Conservation (phyloP, 1,140 invertebrate species). For the Notospermus geniculatus region DNA sequence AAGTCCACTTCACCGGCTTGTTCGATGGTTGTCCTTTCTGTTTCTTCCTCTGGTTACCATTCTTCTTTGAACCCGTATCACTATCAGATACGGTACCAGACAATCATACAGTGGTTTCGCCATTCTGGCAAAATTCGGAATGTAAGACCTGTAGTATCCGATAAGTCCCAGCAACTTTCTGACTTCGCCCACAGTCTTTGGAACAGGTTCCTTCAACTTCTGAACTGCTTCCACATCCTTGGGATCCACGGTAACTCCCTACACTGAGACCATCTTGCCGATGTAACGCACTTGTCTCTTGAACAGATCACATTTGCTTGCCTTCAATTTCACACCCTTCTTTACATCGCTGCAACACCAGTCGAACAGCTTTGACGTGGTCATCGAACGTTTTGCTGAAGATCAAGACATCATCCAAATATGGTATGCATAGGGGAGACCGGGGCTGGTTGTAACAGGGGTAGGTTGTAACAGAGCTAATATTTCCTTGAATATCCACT, state of each 20-base stretch:
- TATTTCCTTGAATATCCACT: no score
- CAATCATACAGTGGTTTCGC: constrained; percentile 8
- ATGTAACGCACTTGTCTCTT: constrained; percentile 18
- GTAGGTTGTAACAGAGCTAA: no score
- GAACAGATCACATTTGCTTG: constrained; percentile 23
- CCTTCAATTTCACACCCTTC: constrained; percentile 15
- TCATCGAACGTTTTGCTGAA: constrained; percentile 19
- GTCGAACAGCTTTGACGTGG: constrained; percentile 20
- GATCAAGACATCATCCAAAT: constrained; percentile 24
- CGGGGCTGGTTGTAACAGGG: no score
- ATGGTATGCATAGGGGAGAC: no score
- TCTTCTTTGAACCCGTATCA: neutral
- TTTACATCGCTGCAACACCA: constrained; percentile 22
- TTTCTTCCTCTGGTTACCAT: no score
- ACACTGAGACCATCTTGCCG: constrained; percentile 20
- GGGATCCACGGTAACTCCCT: constrained; percentile 19
- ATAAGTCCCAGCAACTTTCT: constrained; percentile 23
- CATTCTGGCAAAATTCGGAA: constrained; percentile 23
- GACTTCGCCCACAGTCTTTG: constrained; percentile 15
- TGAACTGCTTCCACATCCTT: constrained; percentile 18
- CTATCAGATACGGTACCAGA: neutral
- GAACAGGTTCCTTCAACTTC: constrained; percentile 17
- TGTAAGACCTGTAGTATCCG: constrained; percentile 26
- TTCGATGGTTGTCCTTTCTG: no score
- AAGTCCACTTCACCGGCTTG: constrained; percentile 14